These are phyloP conservation scores for Drymodes brunneopygia DNA, from an alignment of 2,113 vertebrate species.

Conservation along the genomic window DNA sequence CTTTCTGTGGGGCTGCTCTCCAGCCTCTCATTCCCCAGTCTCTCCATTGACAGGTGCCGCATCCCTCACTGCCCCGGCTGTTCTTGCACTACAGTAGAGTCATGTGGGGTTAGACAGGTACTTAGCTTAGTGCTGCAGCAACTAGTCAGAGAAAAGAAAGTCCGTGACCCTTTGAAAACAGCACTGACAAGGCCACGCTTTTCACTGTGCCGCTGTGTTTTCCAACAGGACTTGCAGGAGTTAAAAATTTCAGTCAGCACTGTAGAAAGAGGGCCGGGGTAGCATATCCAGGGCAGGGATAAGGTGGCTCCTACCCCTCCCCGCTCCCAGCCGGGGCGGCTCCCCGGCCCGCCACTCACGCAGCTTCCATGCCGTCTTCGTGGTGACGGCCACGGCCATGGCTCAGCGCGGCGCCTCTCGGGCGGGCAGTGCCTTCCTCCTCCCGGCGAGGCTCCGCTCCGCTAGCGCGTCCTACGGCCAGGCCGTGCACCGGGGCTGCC, in stretches of 20 bases:
- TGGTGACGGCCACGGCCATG: conserved; percentile 83
- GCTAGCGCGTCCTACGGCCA: background rate
- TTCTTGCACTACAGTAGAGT: background rate
- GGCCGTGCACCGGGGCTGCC: background rate
- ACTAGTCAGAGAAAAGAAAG: background rate
- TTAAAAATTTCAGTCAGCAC: background rate
- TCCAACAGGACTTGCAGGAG: background rate
- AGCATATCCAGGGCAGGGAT: background rate
- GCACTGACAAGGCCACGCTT: background rate
- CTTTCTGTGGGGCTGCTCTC: background rate
- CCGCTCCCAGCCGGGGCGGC: background rate
- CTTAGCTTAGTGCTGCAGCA: background rate
- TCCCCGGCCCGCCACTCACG: conserved; percentile 77
- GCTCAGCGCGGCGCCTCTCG: background rate
- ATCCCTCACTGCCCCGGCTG: background rate
- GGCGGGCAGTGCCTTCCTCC: background rate
- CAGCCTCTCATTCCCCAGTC: background rate
- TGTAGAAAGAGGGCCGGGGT: background rate
- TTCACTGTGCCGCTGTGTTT: rapidly evolving
- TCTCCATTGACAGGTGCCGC: background rate
- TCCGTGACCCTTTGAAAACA: rapidly evolving
- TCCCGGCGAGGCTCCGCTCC: background rate
- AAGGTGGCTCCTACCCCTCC: background rate
- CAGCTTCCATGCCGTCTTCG: conserved; percentile 91
- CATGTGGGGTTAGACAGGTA: no score